A percentile compares a stretch with the other conserved stretches of the same genome.
Evolutionary conservation across 2,888 invertebrate species (phyloP).

Genomic region (Vannuccia rotundouncinata): DNA sequence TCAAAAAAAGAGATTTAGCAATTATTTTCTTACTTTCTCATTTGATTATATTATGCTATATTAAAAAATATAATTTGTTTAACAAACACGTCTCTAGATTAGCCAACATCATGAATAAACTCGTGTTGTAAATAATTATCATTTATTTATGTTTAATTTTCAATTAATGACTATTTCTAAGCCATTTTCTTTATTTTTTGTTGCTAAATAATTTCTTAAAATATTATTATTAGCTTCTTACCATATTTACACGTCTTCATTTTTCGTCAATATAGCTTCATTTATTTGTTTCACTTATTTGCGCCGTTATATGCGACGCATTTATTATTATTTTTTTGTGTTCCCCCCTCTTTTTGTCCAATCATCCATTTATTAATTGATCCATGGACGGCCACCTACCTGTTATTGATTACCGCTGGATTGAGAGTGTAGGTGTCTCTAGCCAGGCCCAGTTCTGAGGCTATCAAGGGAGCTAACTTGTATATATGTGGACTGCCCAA

Average conservation of each 20-base stretch:
- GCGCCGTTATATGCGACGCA: not conserved
- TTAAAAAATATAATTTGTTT: no score
- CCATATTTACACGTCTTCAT: not conserved
- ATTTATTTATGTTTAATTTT: no score
- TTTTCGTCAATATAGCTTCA: not conserved
- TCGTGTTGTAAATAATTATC: no score
- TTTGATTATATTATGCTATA: no score
- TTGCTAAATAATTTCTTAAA: not conserved
- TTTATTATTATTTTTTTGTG: not conserved
- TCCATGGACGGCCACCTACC: not conserved
- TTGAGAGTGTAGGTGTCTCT: slow-evolving; percentile 52
- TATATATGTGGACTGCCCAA: slow-evolving; percentile 58
- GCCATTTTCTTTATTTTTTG: not conserved
- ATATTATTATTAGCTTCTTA: not conserved
- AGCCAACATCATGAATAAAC: no score
- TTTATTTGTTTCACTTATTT: not conserved
- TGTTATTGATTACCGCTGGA: not conserved
- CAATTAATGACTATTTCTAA: no score
- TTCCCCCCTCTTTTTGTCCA: not conserved
- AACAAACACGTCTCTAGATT: no score
- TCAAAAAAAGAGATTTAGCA: no score
- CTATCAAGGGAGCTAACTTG: slow-evolving; percentile 57
- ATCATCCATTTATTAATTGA: not conserved
- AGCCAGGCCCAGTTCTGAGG: slow-evolving; percentile 57
- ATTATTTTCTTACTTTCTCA: no score